Percentiles rank a stretch among this genome's conserved stretches.
Conservation (phyloP, 2,888 invertebrate species). For the Suillia variegata region DNA sequence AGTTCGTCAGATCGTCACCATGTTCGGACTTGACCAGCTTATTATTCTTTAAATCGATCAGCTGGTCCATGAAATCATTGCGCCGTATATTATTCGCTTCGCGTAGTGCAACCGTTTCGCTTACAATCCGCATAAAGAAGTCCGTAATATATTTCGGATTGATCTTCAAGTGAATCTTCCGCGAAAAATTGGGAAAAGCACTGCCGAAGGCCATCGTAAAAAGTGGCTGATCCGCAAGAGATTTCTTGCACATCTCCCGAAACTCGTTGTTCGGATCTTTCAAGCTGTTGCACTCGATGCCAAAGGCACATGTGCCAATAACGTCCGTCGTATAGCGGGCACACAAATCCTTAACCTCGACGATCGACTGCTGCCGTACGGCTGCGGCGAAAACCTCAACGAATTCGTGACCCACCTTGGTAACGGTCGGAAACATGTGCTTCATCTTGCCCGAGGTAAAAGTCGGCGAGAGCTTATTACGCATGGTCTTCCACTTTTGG, state of each 20-base stretch:
- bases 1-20: conserved; percentile 36
- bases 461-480: conserved; percentile 52
- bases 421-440: conserved; percentile 48
- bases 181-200: conserved; percentile 40
- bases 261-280: conserved; percentile 58
- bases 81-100: conserved; percentile 56
- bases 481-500: conserved; percentile 54
- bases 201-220: too few relatives aligned
- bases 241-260: conserved; percentile 41
- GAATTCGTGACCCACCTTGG: conserved; percentile 30
- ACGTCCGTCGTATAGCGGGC: conserved; percentile 64
- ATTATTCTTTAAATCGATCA: conserved; percentile 63
- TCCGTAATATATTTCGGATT: conserved; percentile 42
- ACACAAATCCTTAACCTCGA: conserved; percentile 61
- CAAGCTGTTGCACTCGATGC: conserved; percentile 61
- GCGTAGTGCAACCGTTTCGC: conserved; percentile 38
- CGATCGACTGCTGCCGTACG: conserved; percentile 31
- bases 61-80: conserved; percentile 66
- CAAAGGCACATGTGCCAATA: conserved; percentile 63
- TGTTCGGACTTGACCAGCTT: conserved; percentile 41
- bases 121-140: conserved; percentile 60
- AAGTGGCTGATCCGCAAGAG: conserved; percentile 34
- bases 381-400: background rate
- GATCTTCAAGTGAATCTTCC: conserved; percentile 35
- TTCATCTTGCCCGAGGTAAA: conserved; percentile 57